These are phyloP conservation scores for Urophycis tenuis DNA, from an alignment of 2,797 vertebrate genomes.

Conservation along the genomic window DNA sequence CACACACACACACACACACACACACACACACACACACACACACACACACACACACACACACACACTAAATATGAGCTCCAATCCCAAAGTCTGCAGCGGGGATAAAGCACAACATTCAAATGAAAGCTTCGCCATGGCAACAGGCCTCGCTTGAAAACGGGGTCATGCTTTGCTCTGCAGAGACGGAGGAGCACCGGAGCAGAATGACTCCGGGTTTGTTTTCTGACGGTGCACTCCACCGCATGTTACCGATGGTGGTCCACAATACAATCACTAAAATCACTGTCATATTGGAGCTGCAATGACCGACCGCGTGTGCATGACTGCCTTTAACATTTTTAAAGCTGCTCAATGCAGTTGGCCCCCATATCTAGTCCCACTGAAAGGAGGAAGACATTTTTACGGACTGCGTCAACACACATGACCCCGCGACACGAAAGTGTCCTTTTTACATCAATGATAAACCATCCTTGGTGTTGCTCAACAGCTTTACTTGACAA, in stretches of 20 bases:
- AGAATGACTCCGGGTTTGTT: constrained; percentile 49
- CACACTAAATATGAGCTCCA: constrained; percentile 39
- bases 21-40: constrained; percentile 14
- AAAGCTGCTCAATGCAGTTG: not conserved
- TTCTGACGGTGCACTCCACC: constrained; percentile 5
- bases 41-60: constrained; percentile 11
- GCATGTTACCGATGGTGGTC: not conserved
- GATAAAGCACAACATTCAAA: constrained; percentile 57
- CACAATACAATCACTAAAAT: not conserved
- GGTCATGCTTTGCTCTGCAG: constrained; percentile 61
- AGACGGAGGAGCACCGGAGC: constrained; percentile 56
- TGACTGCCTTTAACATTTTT: not conserved
- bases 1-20: constrained; percentile 15
- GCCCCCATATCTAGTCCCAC: not conserved
- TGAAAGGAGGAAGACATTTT: not conserved
- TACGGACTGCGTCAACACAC: not conserved
- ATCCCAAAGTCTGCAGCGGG: constrained; percentile 29
- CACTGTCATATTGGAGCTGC: not conserved
- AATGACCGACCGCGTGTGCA: not conserved
- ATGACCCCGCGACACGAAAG: not conserved
- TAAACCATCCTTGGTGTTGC: not conserved
- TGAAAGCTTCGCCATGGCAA: constrained; percentile 57
- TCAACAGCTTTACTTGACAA: not conserved
- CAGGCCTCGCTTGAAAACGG: constrained; percentile 61
- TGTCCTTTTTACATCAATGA: not conserved